These are phyloP conservation scores for Silurus aristotelis DNA, from an alignment of 2,797 vertebrate genomes.

Conservation along the genomic window DNA sequence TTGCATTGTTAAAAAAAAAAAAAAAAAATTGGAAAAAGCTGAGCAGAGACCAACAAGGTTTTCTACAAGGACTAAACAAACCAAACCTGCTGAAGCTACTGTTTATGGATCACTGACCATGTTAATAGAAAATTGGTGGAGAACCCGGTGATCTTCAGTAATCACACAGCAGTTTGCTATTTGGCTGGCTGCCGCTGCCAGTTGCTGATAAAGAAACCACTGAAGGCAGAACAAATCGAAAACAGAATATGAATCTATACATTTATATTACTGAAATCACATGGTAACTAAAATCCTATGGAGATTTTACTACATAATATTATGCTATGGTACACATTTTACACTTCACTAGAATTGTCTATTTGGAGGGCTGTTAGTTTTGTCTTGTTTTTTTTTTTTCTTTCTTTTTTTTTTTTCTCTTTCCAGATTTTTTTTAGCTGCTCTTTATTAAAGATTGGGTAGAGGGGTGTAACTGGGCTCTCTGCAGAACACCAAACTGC, in stretches of 20 bases:
- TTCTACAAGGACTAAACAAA: slow-evolving; percentile 76
- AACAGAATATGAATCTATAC: slow-evolving; percentile 75
- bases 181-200: slow-evolving; percentile 68
- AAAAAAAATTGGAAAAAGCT: slow-evolving; percentile 67
- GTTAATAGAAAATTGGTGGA: slow-evolving; percentile 72
- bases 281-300: slow-evolving; percentile 79
- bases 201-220: slow-evolving; percentile 68
- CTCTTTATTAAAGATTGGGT: slow-evolving; percentile 78
- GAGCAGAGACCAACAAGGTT: slow-evolving; percentile 70
- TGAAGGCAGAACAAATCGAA: slow-evolving; percentile 71
- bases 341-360: slow-evolving; percentile 89
- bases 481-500: slow-evolving; percentile 86
- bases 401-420: slow-evolving; percentile 62
- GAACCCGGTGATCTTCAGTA: slow-evolving; percentile 75
- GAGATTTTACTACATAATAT: slow-evolving; percentile 84
- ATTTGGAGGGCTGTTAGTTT: slow-evolving; percentile 89
- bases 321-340: slow-evolving; percentile 76
- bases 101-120: slow-evolving; percentile 71
- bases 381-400: slow-evolving; percentile 62
- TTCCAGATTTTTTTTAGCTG: slow-evolving; percentile 64
- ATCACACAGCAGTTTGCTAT: slow-evolving; percentile 76
- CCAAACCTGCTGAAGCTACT: slow-evolving; percentile 77
- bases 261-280: slow-evolving; percentile 83
- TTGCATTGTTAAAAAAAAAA: slow-evolving; percentile 68
- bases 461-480: slow-evolving; percentile 83